Base-by-base conservation (phyloP, 2,113 vertebrate species). In the Puffinus mauretanicus region DNA sequence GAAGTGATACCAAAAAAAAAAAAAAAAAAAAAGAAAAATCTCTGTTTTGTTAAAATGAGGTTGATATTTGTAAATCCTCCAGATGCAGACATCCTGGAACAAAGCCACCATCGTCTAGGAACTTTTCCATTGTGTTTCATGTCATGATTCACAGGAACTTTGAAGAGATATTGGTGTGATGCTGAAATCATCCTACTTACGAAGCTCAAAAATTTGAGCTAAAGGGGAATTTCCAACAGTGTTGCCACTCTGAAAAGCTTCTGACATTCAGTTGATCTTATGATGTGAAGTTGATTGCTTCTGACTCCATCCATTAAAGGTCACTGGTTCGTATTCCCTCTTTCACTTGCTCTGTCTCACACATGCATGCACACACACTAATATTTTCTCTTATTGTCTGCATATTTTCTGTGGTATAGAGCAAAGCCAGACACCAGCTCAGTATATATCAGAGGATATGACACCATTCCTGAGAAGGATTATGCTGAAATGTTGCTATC, bases 341-440 rank as follows among this genome's bases (percentile, higher is more conserved):
- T 4, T 67, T 73, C 7, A 7, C 44, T 85, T 3, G 0, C 70
- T 88, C 52, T 47, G n/a, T 55, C 80, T 95, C 93, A 88, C 79
- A 90, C 72, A 94, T 20, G 67, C 88, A 77, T 82, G 64, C 83
- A 92, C 77, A 88, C 86, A 91, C 81, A 85, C 83, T 86, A 96
- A 96, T 90, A 95, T 93, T 95, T 95, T 94, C 61, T 86, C 80
- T 77, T 71, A 73, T 93, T 94, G 92, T 91, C 91, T 93, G 90
- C 90, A 93, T 96, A 96, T 96, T 96, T 95, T 90, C 88, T 93
- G 90, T 38, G 70, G 14, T 73, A 29, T 62, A 91, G 83, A 92
- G 86, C 62, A 77, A 76, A 94, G 77, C 77, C 86, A 96, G 95
- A 81, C 94, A 96, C 84, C 61, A 88, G 62, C 66, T 94, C 86